Evolutionary conservation across 2,797 vertebrate species (phyloP), one percentile per base, ranked within the genome.

Genomic region (Urosaurus nigricauda): DNA sequence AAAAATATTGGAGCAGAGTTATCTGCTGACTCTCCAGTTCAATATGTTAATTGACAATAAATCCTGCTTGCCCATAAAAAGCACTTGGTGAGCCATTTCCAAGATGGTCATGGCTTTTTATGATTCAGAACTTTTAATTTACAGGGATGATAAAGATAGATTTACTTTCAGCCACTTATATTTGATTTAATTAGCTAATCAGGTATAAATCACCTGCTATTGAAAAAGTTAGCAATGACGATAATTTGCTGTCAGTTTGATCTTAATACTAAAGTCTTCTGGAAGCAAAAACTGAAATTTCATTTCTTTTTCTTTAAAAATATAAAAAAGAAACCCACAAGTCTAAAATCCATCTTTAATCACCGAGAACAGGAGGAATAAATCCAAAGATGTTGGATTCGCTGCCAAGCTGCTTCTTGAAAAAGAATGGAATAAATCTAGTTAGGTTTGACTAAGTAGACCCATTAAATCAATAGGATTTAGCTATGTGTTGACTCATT

Each of bases 181-280:
- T 97, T 97, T 97, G 96, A 98, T 98, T 97, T 97, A 98, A 98
- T 98, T 98, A 97, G 95, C 96, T 96, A 97, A 97, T 97, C 97
- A 97, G 96, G 96, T 94, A 97, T 97, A 98, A 98, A 97, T 98
- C 97, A 97, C 95, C 95, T 95, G 95, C 95, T 97, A 96, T 97
- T 97, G 97, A 97, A 97, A 97, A 97, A 96, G 96, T 96, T 95
- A 97, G 96, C 94, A 95, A 86, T 94, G 95, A 96, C 97, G 95
- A 96, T 97, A 96, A 94, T 96, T 96, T 94, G 94, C 93, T 90
- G 0, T 95, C 94, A 87, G 91, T 95, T 94, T 96, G 96, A 95
- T 90, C 94, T 95, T 43, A 95, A 87, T 94, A 84, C 89, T 84
- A 89, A 89, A 94, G 47, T 65, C 40, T 95, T 95, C 92, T 93